Evolutionary conservation across 1,140 invertebrate genomes (phyloP).

Genomic region (Argopecten irradians): DNA sequence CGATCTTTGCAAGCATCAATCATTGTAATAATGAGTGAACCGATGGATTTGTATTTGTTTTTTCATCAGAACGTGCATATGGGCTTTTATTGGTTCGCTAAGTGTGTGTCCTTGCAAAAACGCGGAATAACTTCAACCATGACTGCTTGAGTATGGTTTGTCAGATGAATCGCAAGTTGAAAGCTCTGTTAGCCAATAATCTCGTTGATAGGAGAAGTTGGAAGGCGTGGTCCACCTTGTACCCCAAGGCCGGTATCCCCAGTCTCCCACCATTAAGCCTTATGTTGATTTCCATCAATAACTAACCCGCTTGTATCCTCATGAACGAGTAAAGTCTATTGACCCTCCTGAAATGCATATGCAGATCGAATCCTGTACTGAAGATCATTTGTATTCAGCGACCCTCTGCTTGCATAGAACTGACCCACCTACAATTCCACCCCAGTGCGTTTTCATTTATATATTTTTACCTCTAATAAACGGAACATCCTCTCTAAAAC

Average conservation of each 20-base stretch:
- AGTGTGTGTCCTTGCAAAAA: constrained; percentile 51
- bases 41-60: constrained; percentile 37
- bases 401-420: no score
- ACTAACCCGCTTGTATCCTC: constrained; percentile 77
- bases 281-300: constrained; percentile 80
- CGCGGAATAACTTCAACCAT: constrained; percentile 40
- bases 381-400: no score
- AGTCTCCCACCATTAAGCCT: constrained; percentile 80
- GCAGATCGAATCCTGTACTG: no score
- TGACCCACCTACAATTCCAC: no score
- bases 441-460: no score
- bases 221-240: constrained; percentile 36
- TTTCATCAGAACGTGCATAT: background rate
- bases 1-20: constrained; percentile 29
- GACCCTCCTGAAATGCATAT: constrained; percentile 79
- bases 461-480: no score
- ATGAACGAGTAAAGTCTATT: constrained; percentile 82
- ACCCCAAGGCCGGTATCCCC: no score
- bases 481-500: no score
- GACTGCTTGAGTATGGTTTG: constrained; percentile 35
- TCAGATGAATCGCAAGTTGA: constrained; percentile 28
- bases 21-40: no score
- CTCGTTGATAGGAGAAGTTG: background rate
- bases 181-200: constrained; percentile 21
- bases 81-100: no score